Evolutionary conservation across 2,113 vertebrate genomes (phyloP).

Genomic region (Harpagus bidentatus): DNA sequence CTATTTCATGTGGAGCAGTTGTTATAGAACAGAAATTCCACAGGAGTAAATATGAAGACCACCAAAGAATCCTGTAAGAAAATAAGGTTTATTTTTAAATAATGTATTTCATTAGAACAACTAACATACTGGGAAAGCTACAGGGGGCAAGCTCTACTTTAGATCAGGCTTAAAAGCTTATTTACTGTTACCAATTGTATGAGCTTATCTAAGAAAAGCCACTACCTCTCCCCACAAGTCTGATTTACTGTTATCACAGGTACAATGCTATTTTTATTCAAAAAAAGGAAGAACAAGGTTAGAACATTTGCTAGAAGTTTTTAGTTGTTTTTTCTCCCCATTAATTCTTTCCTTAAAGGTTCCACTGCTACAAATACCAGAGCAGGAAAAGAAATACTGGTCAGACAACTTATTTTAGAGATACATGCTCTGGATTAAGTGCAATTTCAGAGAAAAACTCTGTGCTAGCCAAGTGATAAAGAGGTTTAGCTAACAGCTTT

Average conservation of each 20-base stretch:
- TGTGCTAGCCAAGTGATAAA: not conserved
- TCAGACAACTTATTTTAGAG: not conserved
- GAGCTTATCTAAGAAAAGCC: not conserved
- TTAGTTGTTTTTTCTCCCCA: not conserved
- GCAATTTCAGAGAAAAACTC: not conserved
- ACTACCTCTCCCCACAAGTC: not conserved
- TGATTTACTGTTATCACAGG: not conserved
- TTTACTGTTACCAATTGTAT: not conserved
- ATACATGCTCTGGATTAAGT: not conserved
- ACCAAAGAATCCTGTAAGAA: not conserved
- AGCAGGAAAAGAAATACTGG: not conserved
- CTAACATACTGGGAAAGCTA: not conserved
- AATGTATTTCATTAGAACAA: not conserved
- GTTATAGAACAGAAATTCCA: not conserved
- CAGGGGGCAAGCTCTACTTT: not conserved
- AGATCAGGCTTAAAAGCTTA: conserved; percentile 37
- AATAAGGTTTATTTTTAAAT: not conserved
- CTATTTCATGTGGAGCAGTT: not conserved
- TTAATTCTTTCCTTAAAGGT: not conserved
- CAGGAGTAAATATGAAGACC: not conserved
- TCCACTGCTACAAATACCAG: not conserved
- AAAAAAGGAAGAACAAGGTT: not conserved
- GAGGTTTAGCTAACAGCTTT: not conserved
- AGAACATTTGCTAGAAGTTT: not conserved
- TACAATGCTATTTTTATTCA: not conserved